Conservation (phyloP, 2,113 vertebrate genomes). For the Aptenodytes patagonicus region DNA sequence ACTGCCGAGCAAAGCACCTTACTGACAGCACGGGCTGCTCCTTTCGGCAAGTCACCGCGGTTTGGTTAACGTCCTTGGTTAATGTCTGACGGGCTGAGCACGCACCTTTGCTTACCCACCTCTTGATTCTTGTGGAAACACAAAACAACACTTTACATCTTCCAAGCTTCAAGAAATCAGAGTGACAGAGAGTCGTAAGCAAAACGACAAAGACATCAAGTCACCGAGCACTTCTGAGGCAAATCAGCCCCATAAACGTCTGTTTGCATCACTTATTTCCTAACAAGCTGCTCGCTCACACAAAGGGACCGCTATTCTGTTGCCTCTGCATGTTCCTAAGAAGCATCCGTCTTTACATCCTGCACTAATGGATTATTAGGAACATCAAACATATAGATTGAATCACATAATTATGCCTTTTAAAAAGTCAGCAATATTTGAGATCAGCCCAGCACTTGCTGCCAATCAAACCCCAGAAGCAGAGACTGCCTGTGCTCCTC, state of each 20-base stretch:
- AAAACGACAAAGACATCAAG: not conserved
- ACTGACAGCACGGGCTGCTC: not conserved
- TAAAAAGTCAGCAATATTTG: slow-evolving; percentile 46
- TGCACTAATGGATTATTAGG: slow-evolving; percentile 10
- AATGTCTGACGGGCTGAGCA: not conserved
- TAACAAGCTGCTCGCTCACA: not conserved
- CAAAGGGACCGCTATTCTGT: not conserved
- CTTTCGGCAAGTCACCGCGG: rapidly evolving
- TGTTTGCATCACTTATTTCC: slow-evolving; percentile 30
- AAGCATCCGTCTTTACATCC: slow-evolving; percentile 27
- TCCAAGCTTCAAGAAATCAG: not conserved
- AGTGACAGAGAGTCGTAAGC: not conserved
- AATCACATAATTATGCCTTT: slow-evolving; percentile 50
- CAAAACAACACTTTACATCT: rapidly evolving
- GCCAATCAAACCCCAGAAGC: slow-evolving; percentile 54
- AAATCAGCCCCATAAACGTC: not conserved
- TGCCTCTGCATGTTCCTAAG: not conserved
- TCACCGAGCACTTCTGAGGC: not conserved
- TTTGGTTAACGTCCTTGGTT: not conserved
- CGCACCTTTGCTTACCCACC: not conserved
- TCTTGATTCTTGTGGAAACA: not conserved
- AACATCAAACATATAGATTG: slow-evolving; percentile 50
- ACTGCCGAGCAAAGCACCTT: not conserved
- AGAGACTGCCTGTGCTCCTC: not conserved
- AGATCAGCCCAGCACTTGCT: slow-evolving; percentile 45